Evolutionary conservation across 2,113 vertebrate species (phyloP), one percentile per base, ranked within the genome.

Genomic region (Equus przewalskii): DNA sequence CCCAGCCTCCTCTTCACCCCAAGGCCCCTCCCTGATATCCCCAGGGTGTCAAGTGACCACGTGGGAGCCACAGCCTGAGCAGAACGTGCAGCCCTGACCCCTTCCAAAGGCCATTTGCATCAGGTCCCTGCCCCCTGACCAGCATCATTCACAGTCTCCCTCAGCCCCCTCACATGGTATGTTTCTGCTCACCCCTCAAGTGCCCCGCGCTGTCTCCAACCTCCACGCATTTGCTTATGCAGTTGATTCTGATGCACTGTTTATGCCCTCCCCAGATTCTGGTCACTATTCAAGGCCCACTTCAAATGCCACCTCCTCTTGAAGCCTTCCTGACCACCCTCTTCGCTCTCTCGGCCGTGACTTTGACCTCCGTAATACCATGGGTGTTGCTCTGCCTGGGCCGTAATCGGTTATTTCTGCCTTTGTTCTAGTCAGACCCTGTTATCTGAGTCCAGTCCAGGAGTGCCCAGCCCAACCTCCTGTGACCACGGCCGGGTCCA

Each of bases 131-230:
- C n/a, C 76, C 72, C 0, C 0, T 30, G 30, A 41, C 81, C 24
- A 87, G 3, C 11, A 1, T 54, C 69, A 56, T 1, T 65, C 76
- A 44, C 56, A 9, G 10, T 62, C 24, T 58, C 80, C 84, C 56
- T 44, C 33, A 7, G 75, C 26, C 18, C 73, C 4, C 5, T 0
- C 33, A 33, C 33, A 14, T 0, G 28, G 14, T 49, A 16, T 3
- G 3, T 10, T 36, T 72, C 82, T 65, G 44, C 13, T 26, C 19
- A 54, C 44, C 36, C 58, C 26, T 67, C 49, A 0, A 36, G 56
- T 0, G 0, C 5, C 51, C 58, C 3, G 1, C 6, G 30, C 76
- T n/a, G 2, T 22, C 64, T 41, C 91, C 0, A 0, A 69, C 60
- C 54, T 73, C 21, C 30, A 7, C 5, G 16, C 4, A 6, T 44